A percentile compares a stretch with the other conserved stretches of the same genome.
These are phyloP conservation scores for Microcebus tavaratra DNA, from an alignment of 2,113 vertebrate species.

Conservation along the genomic window DNA sequence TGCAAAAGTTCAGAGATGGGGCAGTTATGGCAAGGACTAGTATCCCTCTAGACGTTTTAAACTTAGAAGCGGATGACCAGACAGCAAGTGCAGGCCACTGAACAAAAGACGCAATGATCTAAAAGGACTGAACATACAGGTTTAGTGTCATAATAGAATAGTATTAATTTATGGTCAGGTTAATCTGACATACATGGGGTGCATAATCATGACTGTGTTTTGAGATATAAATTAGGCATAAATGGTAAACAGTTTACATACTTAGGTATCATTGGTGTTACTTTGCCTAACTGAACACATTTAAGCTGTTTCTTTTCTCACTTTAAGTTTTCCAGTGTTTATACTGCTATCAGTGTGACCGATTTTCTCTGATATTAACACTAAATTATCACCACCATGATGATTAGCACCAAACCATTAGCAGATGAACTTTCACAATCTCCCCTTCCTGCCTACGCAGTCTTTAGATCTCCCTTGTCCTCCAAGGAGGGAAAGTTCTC, in stretches of 20 bases:
- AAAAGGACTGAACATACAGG: not conserved
- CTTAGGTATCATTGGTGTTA: conserved; percentile 9
- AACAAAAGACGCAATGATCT: not conserved
- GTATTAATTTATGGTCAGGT: conserved; percentile 12
- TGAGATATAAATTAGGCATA: conserved; percentile 28
- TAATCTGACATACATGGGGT: conserved; percentile 5
- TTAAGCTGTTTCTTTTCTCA: conserved; percentile 51
- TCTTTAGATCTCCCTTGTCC: not conserved
- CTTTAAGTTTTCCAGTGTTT: not conserved
- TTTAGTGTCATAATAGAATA: not conserved
- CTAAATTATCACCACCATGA: not conserved
- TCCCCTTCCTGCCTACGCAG: not conserved
- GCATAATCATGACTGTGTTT: not conserved
- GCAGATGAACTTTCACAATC: not conserved
- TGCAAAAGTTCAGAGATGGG: not conserved
- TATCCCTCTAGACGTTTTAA: not conserved
- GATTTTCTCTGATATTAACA: not conserved
- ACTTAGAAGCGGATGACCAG: not conserved
- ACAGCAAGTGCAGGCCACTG: not conserved
- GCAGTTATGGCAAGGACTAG: not conserved
- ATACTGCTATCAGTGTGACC: not conserved
- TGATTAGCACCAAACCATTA: not conserved
- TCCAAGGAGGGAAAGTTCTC: not conserved
- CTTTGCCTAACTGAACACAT: conserved; percentile 27
- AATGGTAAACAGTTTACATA: conserved; percentile 11